Conservation (phyloP, 2,113 vertebrate genomes). For the Stomatorhinus ivindoensis region DNA sequence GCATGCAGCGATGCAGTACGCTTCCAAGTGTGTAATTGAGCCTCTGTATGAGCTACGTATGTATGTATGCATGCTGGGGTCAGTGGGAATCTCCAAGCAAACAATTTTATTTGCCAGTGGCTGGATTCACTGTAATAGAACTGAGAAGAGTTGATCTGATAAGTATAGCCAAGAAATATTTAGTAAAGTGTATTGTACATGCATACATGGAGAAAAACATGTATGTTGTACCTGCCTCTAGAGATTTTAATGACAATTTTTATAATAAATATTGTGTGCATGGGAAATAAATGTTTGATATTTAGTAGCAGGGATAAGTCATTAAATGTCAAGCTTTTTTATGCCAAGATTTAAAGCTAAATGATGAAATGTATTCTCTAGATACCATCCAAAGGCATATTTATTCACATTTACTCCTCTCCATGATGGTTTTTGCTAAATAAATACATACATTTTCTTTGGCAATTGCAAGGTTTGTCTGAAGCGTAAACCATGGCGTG, state of each 20-base stretch:
- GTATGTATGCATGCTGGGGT: neutral
- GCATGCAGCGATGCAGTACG: neutral
- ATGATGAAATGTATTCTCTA: slow-evolving; percentile 4
- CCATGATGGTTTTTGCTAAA: neutral
- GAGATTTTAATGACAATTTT: slow-evolving; percentile 9
- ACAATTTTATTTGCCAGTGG: neutral
- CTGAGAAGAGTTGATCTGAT: neutral
- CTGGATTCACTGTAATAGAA: slow-evolving; percentile 5
- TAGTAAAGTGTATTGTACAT: neutral
- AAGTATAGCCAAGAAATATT: neutral
- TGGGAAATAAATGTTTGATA: slow-evolving; percentile 11
- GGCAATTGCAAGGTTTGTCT: neutral
- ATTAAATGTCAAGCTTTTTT: slow-evolving; percentile 3
- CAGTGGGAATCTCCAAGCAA: neutral
- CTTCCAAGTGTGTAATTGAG: neutral
- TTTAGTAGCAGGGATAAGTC: slow-evolving; percentile 15
- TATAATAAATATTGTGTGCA: slow-evolving; percentile 12
- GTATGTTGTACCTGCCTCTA: slow-evolving; percentile 14
- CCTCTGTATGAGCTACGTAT: neutral
- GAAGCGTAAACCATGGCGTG: neutral
- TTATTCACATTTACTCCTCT: slow-evolving; percentile 3
- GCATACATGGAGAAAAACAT: neutral
- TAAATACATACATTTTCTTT: neutral
- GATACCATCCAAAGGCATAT: slow-evolving; percentile 18
- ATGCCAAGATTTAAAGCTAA: neutral